Percentiles rank a stretch among this genome's conserved stretches.
phyloP scores from a whole-genome alignment of 2,888 invertebrate genomes.

The Oscheius onirici region DNA sequence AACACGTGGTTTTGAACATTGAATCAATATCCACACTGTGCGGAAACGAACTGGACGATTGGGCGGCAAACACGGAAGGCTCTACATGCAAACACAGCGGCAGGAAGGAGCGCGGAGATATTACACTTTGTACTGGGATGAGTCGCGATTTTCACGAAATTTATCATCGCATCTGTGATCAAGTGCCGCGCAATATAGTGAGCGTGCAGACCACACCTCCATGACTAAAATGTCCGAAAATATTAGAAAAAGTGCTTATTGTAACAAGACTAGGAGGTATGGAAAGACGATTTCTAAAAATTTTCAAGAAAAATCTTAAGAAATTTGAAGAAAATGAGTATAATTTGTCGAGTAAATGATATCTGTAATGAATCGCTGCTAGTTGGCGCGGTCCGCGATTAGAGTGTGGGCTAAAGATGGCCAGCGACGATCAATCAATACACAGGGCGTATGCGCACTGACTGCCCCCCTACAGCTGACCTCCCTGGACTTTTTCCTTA shows the following conservation, averaged over 20 bases:
- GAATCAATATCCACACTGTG: constrained; percentile 25
- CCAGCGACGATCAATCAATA: constrained; percentile 22
- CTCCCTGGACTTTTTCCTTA: background rate
- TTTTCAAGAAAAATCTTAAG: too few relatives aligned
- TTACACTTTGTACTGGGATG: constrained; percentile 31
- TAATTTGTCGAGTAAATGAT: too few relatives aligned
- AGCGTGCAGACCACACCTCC: too few relatives aligned
- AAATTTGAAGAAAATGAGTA: too few relatives aligned
- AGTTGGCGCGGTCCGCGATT: constrained; percentile 7
- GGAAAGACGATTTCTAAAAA: too few relatives aligned
- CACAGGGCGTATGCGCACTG: constrained; percentile 5
- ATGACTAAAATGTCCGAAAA: too few relatives aligned
- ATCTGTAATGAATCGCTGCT: too few relatives aligned
- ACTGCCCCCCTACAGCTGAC: constrained; percentile 29
- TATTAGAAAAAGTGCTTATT: too few relatives aligned
- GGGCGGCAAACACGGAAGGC: constrained; percentile 28
- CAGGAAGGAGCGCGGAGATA: constrained; percentile 29
- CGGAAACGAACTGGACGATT: constrained; percentile 24
- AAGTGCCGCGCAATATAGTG: background rate
- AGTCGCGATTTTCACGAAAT: constrained; percentile 16
- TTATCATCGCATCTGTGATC: background rate
- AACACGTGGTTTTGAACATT: constrained; percentile 21
- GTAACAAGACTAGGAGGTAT: too few relatives aligned
- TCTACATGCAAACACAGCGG: constrained; percentile 31
- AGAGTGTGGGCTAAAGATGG: constrained; percentile 9